A percentile compares a stretch with the other conserved stretches of the same genome.
phyloP scores from a whole-genome alignment of 2,888 invertebrate species.

The Synergus itoensis region DNA sequence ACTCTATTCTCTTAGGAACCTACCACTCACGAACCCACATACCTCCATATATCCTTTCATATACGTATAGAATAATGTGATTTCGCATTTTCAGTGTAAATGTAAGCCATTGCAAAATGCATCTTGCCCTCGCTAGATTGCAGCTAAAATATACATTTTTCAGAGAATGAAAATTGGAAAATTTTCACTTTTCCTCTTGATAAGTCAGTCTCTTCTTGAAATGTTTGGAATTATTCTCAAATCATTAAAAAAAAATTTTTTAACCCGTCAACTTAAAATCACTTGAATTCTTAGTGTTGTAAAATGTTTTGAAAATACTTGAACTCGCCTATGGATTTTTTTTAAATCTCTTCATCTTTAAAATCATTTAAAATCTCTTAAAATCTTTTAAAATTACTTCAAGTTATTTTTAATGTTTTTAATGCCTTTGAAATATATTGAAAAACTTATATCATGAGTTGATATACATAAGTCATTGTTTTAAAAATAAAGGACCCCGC shows the following conservation, averaged over 20 bases:
- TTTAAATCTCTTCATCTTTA: too few relatives aligned
- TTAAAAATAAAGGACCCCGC: not conserved
- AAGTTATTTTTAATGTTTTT: too few relatives aligned
- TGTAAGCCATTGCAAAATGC: slow-evolving; percentile 32
- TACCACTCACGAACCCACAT: slow-evolving; percentile 38
- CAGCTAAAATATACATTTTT: not conserved
- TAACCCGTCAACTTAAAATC: too few relatives aligned
- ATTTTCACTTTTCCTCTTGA: not conserved
- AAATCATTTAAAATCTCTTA: too few relatives aligned
- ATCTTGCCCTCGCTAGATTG: not conserved
- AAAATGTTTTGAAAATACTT: too few relatives aligned
- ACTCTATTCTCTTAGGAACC: slow-evolving; percentile 68
- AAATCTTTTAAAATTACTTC: too few relatives aligned
- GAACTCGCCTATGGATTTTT: too few relatives aligned
- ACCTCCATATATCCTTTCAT: not conserved
- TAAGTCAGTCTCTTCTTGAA: not conserved
- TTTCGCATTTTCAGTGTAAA: not conserved
- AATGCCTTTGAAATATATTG: too few relatives aligned
- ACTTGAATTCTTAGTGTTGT: too few relatives aligned
- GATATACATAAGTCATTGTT: not conserved
- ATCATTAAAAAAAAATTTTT: too few relatives aligned
- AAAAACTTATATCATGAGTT: too few relatives aligned
- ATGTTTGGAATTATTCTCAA: too few relatives aligned
- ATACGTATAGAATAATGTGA: not conserved
- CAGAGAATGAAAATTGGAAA: not conserved